Evolutionary conservation across 1,140 invertebrate genomes (phyloP), one percentile per base, ranked within the genome.

Genomic region (Rhopalosiphum padi): DNA sequence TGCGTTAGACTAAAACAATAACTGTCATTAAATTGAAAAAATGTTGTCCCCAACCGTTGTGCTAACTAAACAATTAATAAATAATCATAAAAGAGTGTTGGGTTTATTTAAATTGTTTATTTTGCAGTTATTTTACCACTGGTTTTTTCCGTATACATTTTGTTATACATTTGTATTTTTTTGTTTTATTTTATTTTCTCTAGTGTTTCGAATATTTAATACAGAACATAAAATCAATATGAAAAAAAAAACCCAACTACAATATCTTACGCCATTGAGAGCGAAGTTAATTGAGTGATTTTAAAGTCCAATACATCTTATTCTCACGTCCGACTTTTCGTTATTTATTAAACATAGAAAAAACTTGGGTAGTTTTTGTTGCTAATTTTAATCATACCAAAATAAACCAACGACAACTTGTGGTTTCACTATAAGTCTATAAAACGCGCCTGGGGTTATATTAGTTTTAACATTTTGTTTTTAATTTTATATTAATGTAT

Each of bases 381-480:
- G n/a, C 30, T 46, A n/a, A 23, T 87, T 87, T 87, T 87, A 48
- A 87, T 87, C 25, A 41, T 41, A 41, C 41, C 22, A 8, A 41
- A 85, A 22, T 25, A 41, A 43, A 3, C 83, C 83, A 41, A 25
- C 83, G 21, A 85, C 37, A 43, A 41, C 41, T 77, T n/a, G 60
- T 77, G 60, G 60, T 77, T n/a, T 77, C 2, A 77, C 60, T 25
- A 85, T 25, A 85, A 25, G 37, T 41, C 9, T 85, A 41, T 85
- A 41, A 30, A 87, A 87, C 30, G 25, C 30, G 41, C 43, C 6
- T 87, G 9, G 41, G 43, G 43, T 46, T 37, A 21, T n/a, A 48
- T 87, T 89, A n/a, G 22, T 89, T 89, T 89, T 89, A 23, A n/a
- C 25, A 55, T 93, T 53, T 55, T 53, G 23, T 53, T 82, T 53